Evolutionary conservation across 2,888 invertebrate species (phyloP).

Genomic region (Mesorhabditis spiculigera): DNA sequence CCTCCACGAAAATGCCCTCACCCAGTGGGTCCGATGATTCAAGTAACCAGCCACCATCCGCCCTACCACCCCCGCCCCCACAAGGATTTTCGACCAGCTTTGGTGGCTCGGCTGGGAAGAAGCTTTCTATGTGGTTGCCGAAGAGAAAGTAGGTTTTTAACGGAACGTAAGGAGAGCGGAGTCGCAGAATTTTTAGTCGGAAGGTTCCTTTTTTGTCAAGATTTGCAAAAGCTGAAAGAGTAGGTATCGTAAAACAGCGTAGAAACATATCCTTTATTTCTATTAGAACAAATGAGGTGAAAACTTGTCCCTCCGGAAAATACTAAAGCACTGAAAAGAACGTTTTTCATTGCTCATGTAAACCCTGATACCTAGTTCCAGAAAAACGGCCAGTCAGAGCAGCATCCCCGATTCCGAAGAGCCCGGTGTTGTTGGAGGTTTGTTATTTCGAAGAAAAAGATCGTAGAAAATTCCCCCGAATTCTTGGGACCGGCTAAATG

Average conservation of each 20-base stretch:
- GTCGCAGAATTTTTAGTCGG: neutral
- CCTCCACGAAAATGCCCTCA: neutral
- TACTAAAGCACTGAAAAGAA: too few species aligned
- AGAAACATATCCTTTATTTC: too few species aligned
- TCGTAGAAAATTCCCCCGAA: neutral
- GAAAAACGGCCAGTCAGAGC: neutral
- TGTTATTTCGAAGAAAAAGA: neutral
- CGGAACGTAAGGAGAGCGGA: neutral
- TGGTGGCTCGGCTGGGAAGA: slow-evolving; percentile 15
- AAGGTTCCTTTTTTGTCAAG: too few species aligned
- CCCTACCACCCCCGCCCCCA: neutral
- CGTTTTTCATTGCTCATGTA: neutral
- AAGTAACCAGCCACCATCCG: neutral
- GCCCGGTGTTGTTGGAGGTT: neutral
- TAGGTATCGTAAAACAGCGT: too few species aligned
- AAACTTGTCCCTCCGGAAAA: too few species aligned
- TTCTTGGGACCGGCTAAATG: too few species aligned
- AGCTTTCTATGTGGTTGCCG: slow-evolving; percentile 31
- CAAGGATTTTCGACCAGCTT: neutral
- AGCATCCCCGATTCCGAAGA: slow-evolving; percentile 3
- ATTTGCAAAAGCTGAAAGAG: too few species aligned
- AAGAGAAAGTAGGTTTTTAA: slow-evolving; percentile 25
- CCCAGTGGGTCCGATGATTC: neutral
- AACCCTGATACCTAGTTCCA: neutral
- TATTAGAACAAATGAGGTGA: too few species aligned